Evolutionary conservation across 2,113 vertebrate genomes (phyloP).

Genomic region (Delphinus delphis): DNA sequence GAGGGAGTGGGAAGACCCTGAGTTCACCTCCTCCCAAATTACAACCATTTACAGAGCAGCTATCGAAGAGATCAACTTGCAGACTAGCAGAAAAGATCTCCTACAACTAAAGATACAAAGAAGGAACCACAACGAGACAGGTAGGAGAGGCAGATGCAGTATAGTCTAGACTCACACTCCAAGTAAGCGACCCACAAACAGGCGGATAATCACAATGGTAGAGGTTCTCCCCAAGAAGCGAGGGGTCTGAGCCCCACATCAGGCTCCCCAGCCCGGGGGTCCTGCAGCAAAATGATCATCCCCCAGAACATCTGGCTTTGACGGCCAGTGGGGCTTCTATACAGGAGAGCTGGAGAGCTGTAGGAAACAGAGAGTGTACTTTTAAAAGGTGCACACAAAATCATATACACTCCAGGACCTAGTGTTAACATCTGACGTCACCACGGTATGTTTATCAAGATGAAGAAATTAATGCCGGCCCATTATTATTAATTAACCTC

Average conservation of each 20-base stretch:
- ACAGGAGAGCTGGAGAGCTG: neutral
- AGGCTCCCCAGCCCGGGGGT: neutral
- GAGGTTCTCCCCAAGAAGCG: neutral
- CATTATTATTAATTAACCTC: neutral
- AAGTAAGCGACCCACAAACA: neutral
- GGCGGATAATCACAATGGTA: neutral
- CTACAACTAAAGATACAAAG: fast-evolving
- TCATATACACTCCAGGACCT: neutral
- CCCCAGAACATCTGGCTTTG: neutral
- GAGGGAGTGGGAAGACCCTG: neutral
- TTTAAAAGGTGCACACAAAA: neutral
- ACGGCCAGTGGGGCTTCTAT: neutral
- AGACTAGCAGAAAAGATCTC: neutral
- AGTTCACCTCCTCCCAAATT: neutral
- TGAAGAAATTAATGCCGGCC: neutral
- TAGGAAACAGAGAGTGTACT: neutral
- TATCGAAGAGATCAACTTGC: neutral
- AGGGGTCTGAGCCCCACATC: neutral
- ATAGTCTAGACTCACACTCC: neutral
- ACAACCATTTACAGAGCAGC: neutral
- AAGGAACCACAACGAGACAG: neutral
- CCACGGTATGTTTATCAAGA: neutral
- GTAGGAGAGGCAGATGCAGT: neutral
- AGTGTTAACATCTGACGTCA: neutral
- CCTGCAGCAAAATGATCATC: neutral